phyloP scores from a whole-genome alignment of 1,140 invertebrate genomes.

The Drosophila simulans region DNA sequence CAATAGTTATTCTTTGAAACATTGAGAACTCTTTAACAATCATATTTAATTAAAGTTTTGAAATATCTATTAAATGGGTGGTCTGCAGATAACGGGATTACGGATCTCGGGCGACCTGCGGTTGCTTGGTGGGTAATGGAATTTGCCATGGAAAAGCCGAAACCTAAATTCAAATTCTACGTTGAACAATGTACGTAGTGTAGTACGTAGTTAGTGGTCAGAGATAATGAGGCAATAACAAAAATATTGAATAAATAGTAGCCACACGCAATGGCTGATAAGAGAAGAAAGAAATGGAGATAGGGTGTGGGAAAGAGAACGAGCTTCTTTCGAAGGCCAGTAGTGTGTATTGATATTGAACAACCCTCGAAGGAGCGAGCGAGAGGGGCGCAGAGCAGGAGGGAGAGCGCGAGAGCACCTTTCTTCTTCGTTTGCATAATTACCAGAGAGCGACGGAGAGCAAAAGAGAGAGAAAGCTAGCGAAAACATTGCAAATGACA shows the following conservation, averaged over 20 bases:
- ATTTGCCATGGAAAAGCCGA: constrained; percentile 51
- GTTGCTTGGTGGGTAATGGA: constrained; percentile 37
- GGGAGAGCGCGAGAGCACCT: constrained; percentile 30
- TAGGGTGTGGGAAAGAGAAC: constrained; percentile 1
- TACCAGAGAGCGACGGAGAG: constrained; percentile 20
- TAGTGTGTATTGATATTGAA: constrained; percentile 52
- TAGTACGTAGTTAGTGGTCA: constrained; percentile 63
- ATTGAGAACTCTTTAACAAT: too few relatives aligned
- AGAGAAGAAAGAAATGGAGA: constrained; percentile 28
- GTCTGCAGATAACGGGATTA: not conserved
- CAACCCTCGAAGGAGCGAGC: constrained; percentile 35
- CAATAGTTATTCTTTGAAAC: too few relatives aligned
- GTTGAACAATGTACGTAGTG: constrained; percentile 11
- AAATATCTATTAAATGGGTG: not conserved
- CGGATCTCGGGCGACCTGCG: constrained; percentile 10
- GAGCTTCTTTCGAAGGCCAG: constrained; percentile 40
- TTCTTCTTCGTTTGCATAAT: constrained; percentile 55
- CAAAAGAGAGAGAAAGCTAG: constrained; percentile 1
- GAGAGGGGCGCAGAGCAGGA: constrained; percentile 9
- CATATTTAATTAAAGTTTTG: not conserved
- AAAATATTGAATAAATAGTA: constrained; percentile 72
- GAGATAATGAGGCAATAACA: constrained; percentile 57
- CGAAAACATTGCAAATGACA: constrained; percentile 79
- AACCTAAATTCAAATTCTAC: constrained; percentile 42
- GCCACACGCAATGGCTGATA: constrained; percentile 72